Conservation (phyloP, 2,113 vertebrate species). For the Rhegmatorhina hoffmannsi region DNA sequence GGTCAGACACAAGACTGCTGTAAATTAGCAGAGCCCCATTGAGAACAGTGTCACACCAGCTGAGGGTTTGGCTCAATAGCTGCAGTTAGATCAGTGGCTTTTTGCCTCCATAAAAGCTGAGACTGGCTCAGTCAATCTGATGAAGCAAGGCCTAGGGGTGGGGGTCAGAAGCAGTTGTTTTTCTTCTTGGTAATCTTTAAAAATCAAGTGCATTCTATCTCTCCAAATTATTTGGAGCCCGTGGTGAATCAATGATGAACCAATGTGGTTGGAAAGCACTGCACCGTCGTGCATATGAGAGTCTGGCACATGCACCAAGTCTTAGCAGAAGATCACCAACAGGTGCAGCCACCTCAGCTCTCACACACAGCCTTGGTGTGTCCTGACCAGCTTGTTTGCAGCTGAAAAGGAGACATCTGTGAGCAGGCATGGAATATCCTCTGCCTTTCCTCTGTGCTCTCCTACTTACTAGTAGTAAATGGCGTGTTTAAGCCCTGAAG, state of each 20-base stretch:
- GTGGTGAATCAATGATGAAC: rapidly evolving
- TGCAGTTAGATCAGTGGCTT: not conserved
- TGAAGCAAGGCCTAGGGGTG: not conserved
- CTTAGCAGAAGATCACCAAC: rapidly evolving
- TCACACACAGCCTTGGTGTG: rapidly evolving
- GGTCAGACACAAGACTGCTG: slow-evolving; percentile 5
- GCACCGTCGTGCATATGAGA: too few species aligned
- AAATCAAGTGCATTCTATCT: not conserved
- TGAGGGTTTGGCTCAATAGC: not conserved
- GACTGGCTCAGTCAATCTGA: not conserved
- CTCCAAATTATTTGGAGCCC: not conserved
- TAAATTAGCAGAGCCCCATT: slow-evolving; percentile 22
- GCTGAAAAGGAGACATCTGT: not conserved
- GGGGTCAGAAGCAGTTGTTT: not conserved
- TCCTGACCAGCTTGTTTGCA: not conserved
- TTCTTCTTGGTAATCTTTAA: not conserved
- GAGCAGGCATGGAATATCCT: not conserved
- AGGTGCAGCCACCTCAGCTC: not conserved
- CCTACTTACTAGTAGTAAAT: not conserved
- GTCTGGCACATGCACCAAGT: rapidly evolving
- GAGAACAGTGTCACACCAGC: slow-evolving; percentile 7
- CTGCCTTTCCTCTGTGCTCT: not conserved
- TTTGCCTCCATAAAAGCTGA: not conserved
- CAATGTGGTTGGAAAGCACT: rapidly evolving
- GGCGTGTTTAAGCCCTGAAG: not conserved